Percentiles rank a stretch among this genome's conserved stretches.
Evolutionary conservation across 2,797 vertebrate genomes (phyloP).

Genomic region (Borostomias antarcticus): DNA sequence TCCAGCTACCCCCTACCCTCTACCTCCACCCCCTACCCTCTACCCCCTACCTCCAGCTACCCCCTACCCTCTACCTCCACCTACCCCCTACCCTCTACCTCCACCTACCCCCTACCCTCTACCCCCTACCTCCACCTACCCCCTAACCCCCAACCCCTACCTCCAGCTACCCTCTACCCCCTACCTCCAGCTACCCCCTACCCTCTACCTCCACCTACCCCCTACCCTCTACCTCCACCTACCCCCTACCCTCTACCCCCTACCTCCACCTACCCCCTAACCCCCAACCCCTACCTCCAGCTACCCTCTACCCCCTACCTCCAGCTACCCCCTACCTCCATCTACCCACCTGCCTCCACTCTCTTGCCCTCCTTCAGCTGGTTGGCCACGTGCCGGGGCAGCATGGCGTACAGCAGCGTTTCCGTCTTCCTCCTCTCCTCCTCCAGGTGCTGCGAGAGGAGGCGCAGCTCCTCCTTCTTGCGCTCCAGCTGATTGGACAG

Average conservation of each 20-base stretch:
- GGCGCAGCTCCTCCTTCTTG: conserved; percentile 80
- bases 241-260: not conserved
- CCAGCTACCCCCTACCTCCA: not conserved
- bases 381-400: conserved; percentile 82
- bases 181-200: conserved; percentile 34
- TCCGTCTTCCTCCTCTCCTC: conserved; percentile 82
- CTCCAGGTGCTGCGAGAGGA: conserved; percentile 79
- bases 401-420: conserved; percentile 81
- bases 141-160: not conserved
- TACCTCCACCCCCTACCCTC: too few species aligned
- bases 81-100: not conserved
- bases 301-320: not conserved
- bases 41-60: not conserved
- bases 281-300: not conserved
- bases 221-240: not conserved
- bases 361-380: conserved; percentile 81
- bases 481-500: conserved; percentile 82
- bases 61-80: too few species aligned
- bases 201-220: conserved; percentile 67
- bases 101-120: too few species aligned
- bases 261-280: not conserved
- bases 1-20: too few species aligned
- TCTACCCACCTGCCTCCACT: conserved; percentile 72
- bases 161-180: not conserved
- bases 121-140: not conserved